phyloP scores from a whole-genome alignment of 2,113 vertebrate genomes.

The Gymnobelideus leadbeateri region DNA sequence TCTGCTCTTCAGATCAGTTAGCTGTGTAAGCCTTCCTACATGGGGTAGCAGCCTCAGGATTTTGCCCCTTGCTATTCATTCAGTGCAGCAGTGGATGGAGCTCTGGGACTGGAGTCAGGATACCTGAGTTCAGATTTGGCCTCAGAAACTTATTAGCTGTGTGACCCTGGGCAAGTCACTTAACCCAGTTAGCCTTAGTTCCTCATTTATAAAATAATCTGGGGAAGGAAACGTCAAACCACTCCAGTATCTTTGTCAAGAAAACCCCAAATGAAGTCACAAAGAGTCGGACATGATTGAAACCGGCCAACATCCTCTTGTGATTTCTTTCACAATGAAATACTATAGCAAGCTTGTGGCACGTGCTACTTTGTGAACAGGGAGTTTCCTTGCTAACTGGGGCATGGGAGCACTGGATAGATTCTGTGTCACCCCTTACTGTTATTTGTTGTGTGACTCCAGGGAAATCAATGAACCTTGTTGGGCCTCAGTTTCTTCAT shows the following conservation, averaged over 20 bases:
- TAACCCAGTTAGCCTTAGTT: background rate
- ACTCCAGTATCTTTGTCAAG: too few relatives aligned
- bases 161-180: background rate
- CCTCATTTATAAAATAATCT: background rate
- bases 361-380: background rate
- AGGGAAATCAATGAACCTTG: background rate
- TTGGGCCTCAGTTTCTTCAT: constrained; percentile 20
- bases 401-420: background rate
- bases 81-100: too few relatives aligned
- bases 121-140: background rate
- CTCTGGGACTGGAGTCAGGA: background rate
- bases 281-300: background rate
- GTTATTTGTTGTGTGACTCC: background rate
- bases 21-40: background rate
- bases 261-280: too few relatives aligned
- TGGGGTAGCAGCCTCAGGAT: background rate
- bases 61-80: background rate
- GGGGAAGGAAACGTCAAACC: too few relatives aligned
- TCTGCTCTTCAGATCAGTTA: background rate
- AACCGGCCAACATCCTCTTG: background rate
- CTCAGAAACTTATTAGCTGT: background rate
- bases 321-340: background rate
- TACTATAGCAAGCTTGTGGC: background rate
- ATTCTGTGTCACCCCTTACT: background rate
- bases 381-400: background rate